Evolutionary conservation across 2,888 invertebrate genomes (phyloP).

Genomic region (Agrenia bidenticulata): DNA sequence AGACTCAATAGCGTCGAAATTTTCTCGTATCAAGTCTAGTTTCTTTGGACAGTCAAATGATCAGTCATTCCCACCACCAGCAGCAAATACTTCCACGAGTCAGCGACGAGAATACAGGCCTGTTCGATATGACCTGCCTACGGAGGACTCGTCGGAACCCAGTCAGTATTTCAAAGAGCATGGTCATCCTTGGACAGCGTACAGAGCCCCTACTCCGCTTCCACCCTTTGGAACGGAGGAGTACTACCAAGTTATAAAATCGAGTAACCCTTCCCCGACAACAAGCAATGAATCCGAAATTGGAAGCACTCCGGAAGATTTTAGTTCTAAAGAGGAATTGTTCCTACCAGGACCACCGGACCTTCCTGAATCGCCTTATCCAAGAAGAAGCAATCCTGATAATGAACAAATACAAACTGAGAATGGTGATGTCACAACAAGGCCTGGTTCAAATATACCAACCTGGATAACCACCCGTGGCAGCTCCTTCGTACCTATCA

Average conservation of each 20-base stretch:
- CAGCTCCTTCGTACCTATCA: constrained; percentile 34
- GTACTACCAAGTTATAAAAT: constrained; percentile 50
- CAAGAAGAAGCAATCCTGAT: constrained; percentile 21
- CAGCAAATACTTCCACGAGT: constrained; percentile 6
- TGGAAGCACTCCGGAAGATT: constrained; percentile 47
- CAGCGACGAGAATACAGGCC: constrained; percentile 3
- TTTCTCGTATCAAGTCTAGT: constrained; percentile 42
- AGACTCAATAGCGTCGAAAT: constrained; percentile 42
- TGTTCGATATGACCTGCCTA: constrained; percentile 43
- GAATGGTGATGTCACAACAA: background rate
- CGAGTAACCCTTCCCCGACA: constrained; percentile 50
- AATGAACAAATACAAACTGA: background rate
- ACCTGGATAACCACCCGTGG: constrained; percentile 25
- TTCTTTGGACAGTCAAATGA: constrained; percentile 39
- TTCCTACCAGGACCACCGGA: constrained; percentile 49
- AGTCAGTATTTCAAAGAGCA: constrained; percentile 48
- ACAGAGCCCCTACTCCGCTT: constrained; percentile 50
- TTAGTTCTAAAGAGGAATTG: constrained; percentile 47
- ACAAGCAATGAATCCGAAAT: constrained; percentile 50
- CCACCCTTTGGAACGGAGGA: constrained; percentile 50
- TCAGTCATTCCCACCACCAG: constrained; percentile 11
- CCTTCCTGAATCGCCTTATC: constrained; percentile 44
- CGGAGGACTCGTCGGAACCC: constrained; percentile 49
- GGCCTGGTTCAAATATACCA: background rate
- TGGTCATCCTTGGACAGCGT: constrained; percentile 49